Conservation (phyloP, 2,888 invertebrate genomes). For the Folsomia candida region DNA sequence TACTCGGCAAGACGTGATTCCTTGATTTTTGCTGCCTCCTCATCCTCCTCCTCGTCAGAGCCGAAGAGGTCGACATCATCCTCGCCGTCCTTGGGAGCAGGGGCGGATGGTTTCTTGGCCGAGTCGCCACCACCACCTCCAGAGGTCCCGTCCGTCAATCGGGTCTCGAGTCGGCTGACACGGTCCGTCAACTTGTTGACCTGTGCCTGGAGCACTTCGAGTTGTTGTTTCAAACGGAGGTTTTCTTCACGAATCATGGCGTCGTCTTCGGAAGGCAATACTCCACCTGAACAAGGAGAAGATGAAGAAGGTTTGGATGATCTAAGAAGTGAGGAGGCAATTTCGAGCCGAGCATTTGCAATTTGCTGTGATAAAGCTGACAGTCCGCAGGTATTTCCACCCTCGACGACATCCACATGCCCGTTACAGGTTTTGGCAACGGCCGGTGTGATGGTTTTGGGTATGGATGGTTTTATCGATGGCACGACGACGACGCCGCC, state of each 20-base stretch:
- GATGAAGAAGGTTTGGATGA: slow-evolving; percentile 35
- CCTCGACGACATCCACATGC: background rate
- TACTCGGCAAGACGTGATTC: slow-evolving; percentile 89
- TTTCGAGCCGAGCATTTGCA: slow-evolving; percentile 48
- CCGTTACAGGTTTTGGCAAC: background rate
- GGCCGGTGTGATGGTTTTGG: background rate
- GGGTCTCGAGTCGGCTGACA: slow-evolving; percentile 52
- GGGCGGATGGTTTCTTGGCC: slow-evolving; percentile 41
- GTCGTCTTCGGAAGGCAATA: slow-evolving; percentile 44
- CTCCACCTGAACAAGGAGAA: slow-evolving; percentile 47
- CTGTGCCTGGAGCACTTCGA: slow-evolving; percentile 47
- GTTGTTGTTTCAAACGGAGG: slow-evolving; percentile 43
- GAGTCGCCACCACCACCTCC: slow-evolving; percentile 1
- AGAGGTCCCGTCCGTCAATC: slow-evolving; percentile 37
- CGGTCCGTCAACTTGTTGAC: slow-evolving; percentile 45
- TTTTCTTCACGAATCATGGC: slow-evolving; percentile 49
- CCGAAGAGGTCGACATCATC: slow-evolving; percentile 79
- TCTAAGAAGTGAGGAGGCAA: slow-evolving; percentile 46
- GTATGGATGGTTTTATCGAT: background rate
- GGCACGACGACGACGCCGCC: background rate
- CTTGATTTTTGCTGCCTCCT: slow-evolving; percentile 69
- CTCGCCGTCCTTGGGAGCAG: slow-evolving; percentile 58
- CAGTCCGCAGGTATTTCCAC: slow-evolving; percentile 23
- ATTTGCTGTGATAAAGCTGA: slow-evolving; percentile 50
- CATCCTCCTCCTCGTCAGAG: slow-evolving; percentile 67